Evolutionary conservation across 2,888 invertebrate species (phyloP).

Genomic region (Tetragonisca angustula): DNA sequence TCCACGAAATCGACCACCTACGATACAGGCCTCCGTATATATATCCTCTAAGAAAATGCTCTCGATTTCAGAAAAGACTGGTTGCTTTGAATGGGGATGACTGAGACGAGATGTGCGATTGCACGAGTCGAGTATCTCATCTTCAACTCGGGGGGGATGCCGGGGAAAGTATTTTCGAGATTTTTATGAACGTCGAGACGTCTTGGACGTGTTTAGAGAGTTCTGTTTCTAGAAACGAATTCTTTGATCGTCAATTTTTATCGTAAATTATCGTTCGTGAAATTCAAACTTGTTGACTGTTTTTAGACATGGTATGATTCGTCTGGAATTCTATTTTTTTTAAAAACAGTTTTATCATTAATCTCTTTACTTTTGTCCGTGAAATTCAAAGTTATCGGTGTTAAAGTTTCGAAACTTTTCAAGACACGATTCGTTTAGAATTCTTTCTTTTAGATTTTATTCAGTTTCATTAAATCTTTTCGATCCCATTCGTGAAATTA

Average conservation of each 20-base stretch:
- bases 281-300: not conserved
- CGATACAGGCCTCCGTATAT: slow-evolving; percentile 21
- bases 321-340: no score
- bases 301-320: not conserved
- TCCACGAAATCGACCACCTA: slow-evolving; percentile 50
- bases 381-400: no score
- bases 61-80: not conserved
- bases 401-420: no score
- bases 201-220: no score
- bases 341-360: no score
- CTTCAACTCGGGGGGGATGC: not conserved
- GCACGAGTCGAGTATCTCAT: not conserved
- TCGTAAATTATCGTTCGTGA: not conserved
- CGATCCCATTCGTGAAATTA: no score
- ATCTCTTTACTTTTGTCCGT: no score
- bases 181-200: not conserved
- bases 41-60: slow-evolving; percentile 24
- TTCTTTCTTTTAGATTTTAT: no score
- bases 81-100: not conserved
- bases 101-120: not conserved
- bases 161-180: no score
- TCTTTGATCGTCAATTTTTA: not conserved
- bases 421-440: no score
- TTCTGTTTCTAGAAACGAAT: no score
- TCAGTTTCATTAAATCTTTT: no score